Evolutionary conservation across 2,113 vertebrate genomes (phyloP), one percentile per base, ranked within the genome.

Genomic region (Xenopus borealis): DNA sequence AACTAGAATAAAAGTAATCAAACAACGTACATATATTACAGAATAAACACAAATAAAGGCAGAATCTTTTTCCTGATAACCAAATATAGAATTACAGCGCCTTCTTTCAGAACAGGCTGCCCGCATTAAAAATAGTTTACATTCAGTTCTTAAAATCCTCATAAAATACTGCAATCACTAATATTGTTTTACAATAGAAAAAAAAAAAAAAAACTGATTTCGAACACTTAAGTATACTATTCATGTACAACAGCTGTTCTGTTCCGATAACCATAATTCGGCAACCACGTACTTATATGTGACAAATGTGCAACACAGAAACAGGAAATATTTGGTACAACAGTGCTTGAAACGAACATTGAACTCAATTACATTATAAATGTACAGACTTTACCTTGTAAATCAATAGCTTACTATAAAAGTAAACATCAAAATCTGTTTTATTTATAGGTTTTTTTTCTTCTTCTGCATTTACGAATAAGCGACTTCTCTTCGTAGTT

Each of bases 351-450:
- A 93, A 92, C 88, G 92, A 90, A 91, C 86, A 84, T 91, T 86
- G 85, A 91, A 89, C 89, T 88, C 89, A 92, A 88, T 83, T 88
- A 90, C 91, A 86, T 85, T 82, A 89, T 88, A 91, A 90, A 89
- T 88, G 87, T 87, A 90, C 91, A 89, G 85, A 89, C 89, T 89
- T 91, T 88, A 91, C 87, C 87, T 89, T 92, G 88, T 89, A 90
- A 90, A 93, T 91, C 88, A 92, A 89, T 88, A 84, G 87, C 90
- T 88, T 90, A 90, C 91, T 89, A 88, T 91, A 92, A 92, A 92
- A 93, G 91, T 92, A 93, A 93, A 92, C 89, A 92, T 91, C 91
- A 91, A 91, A 91, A 93, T 92, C 89, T 89, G 89, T 87, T 93
- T 91, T 87, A 88, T 91, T 88, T 88, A 88, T 91, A 92, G 89